phyloP scores from a whole-genome alignment of 2,797 vertebrate species.

The Crenuchus spilurus region DNA sequence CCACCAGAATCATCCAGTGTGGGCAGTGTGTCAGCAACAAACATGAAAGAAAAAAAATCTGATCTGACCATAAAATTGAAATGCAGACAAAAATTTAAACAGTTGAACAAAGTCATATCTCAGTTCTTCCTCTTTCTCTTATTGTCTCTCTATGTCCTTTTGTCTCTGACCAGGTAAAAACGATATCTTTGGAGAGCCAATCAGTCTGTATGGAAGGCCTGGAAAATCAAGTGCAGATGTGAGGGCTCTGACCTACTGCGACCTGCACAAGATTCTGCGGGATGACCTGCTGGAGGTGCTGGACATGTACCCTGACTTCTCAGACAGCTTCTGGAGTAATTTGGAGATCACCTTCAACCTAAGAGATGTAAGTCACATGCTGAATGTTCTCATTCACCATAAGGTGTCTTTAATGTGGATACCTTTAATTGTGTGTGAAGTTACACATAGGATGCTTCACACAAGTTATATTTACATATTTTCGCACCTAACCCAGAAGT shows the following conservation, averaged over 20 bases:
- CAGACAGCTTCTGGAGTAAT: slow-evolving; percentile 93
- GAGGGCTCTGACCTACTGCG: slow-evolving; percentile 94
- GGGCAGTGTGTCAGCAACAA: no score
- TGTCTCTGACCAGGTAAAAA: slow-evolving; percentile 86
- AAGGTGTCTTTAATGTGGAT: not conserved
- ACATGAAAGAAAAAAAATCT: no score
- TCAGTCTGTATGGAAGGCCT: slow-evolving; percentile 86
- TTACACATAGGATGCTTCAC: no score
- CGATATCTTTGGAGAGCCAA: slow-evolving; percentile 94
- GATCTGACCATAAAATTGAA: no score
- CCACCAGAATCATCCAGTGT: no score
- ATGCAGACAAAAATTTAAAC: no score
- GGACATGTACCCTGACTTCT: slow-evolving; percentile 97
- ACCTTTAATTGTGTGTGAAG: no score
- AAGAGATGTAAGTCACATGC: slow-evolving; percentile 87
- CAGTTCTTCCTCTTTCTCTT: no score
- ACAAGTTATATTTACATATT: no score
- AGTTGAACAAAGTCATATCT: no score
- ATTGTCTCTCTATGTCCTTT: no score
- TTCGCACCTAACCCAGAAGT: no score
- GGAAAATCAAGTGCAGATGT: slow-evolving; percentile 94
- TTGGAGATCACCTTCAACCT: slow-evolving; percentile 97
- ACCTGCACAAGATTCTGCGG: slow-evolving; percentile 94
- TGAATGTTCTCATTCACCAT: not conserved
- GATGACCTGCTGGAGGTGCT: slow-evolving; percentile 95